Evolutionary conservation across 1,140 invertebrate species (phyloP), one percentile per base, ranked within the genome.

Genomic region (Asobara japonica): DNA sequence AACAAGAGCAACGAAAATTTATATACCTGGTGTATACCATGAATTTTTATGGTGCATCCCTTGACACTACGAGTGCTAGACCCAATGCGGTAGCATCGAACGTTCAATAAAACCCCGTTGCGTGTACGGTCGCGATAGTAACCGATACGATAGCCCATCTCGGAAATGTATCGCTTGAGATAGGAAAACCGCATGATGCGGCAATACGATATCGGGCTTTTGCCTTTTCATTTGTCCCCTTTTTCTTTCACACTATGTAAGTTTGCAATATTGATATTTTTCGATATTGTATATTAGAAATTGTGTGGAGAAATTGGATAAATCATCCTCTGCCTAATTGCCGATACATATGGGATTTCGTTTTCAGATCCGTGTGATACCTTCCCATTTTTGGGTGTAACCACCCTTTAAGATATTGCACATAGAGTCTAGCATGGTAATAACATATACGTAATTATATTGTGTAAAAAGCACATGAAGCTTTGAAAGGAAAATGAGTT

Each of bases 111-210:
- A 75, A 75, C 62, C 33, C 60, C 64, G 72, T 76, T 25, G 73
- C 67, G 69, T 31, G 74, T 71, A 72, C 27, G 45, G 20, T 31
- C 72, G 66, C 66, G 66, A 69, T 69, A 65, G 22, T 41, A 33
- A 64, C 51, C 70, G 64, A 73, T 38, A 29, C 67, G 73, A 74
- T 75, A 75, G 61, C 71, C 77, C 69, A 78, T 78, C 77, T 77
- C 38, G 76, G 68, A 77, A 74, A 77, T 76, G 66, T 75, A 77
- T 78, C 71, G 73, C 18, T 48, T 66, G 68, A 62, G 76, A 78
- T 77, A 77, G 67, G 60, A 22, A 31, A 27, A 22, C 60, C 33
- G n/a, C 27, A 60, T 56, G 16, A 56, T 36, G 41, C 33, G 36
- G 51, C 51, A 56, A 56, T 56, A 56, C 51, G 51, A 56, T 56